Evolutionary conservation across 2,888 invertebrate genomes (phyloP).

Genomic region (Diploptera punctata): DNA sequence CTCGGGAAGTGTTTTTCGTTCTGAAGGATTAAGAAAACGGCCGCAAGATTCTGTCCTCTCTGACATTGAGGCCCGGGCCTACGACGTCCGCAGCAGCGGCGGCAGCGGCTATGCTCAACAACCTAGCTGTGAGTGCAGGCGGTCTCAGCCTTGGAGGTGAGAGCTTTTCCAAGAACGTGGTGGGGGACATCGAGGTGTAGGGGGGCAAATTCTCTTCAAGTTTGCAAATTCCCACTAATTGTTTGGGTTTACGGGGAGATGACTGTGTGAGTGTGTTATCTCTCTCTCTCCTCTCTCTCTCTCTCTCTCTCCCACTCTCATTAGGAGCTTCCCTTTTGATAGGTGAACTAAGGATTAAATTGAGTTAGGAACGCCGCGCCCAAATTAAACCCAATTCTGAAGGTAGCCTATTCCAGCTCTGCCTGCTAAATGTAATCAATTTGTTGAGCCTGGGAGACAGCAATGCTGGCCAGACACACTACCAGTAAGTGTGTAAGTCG

Average conservation of each 20-base stretch:
- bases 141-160: slow-evolving; percentile 47
- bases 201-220: slow-evolving; percentile 27
- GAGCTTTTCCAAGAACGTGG: slow-evolving; percentile 31
- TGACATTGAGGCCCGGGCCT: slow-evolving; percentile 43
- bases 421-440: slow-evolving; percentile 44
- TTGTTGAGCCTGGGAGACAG: slow-evolving; percentile 41
- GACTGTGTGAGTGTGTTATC: too few relatives aligned
- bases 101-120: slow-evolving; percentile 49
- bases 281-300: too few relatives aligned
- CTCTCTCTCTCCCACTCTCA: slow-evolving; percentile 33
- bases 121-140: slow-evolving; percentile 49
- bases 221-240: slow-evolving; percentile 42
- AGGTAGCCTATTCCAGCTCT: slow-evolving; percentile 42
- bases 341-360: slow-evolving; percentile 44
- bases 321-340: slow-evolving; percentile 43
- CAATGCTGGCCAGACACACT: neutral
- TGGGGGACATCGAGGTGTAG: slow-evolving; percentile 10
- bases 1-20: neutral
- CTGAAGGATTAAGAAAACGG: slow-evolving; percentile 19
- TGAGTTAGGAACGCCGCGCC: slow-evolving; percentile 44
- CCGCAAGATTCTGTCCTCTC: slow-evolving; percentile 46
- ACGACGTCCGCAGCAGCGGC: slow-evolving; percentile 37
- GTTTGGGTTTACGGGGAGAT: slow-evolving; percentile 36
- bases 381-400: slow-evolving; percentile 44
- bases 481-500: neutral